Conservation (phyloP, 2,888 invertebrate species). For the Petrolisthes manimaculis region DNA sequence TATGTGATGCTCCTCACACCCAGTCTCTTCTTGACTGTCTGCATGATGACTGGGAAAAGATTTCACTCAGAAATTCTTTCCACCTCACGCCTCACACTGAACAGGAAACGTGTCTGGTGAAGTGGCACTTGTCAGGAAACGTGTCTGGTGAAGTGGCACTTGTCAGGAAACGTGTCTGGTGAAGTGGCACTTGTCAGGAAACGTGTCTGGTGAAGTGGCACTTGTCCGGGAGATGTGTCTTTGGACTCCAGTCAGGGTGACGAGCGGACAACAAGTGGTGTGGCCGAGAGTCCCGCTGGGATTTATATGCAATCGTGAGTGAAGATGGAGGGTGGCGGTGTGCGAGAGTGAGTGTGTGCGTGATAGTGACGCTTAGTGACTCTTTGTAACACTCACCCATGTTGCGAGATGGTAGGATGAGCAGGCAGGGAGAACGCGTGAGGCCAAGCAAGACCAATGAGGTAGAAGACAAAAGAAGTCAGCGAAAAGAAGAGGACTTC, state of each 20-base stretch:
- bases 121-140: background rate
- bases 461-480: too few relatives aligned
- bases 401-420: too few relatives aligned
- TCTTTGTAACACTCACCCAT: background rate
- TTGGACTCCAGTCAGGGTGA: background rate
- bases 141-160: background rate
- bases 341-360: conserved; percentile 11
- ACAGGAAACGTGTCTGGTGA: background rate
- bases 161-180: background rate
- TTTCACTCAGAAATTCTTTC: background rate
- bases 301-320: background rate
- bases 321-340: background rate
- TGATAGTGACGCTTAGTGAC: background rate
- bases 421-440: too few relatives aligned
- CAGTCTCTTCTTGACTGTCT: background rate
- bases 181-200: background rate
- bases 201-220: background rate
- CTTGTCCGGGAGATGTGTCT: background rate
- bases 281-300: background rate
- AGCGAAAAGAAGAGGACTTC: too few relatives aligned
- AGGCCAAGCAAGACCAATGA: too few relatives aligned
- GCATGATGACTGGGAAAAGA: background rate
- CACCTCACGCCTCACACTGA: background rate
- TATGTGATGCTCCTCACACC: background rate
- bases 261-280: background rate